These are phyloP conservation scores for Squalus acanthias DNA, from an alignment of 2,797 vertebrate species.

Conservation along the genomic window DNA sequence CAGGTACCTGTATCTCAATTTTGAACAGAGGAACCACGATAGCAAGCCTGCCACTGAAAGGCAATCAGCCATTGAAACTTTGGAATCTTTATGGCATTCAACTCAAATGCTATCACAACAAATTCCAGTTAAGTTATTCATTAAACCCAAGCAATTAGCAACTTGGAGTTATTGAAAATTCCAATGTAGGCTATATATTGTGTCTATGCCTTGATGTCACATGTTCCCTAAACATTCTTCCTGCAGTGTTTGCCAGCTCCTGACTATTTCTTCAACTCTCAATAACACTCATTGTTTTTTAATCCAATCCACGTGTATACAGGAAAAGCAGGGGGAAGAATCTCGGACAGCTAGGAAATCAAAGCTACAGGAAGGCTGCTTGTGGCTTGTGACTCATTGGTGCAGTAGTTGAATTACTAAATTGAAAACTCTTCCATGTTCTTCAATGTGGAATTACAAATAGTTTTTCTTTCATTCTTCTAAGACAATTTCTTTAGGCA, in stretches of 20 bases:
- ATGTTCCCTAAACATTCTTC: not conserved
- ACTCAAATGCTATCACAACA: not conserved
- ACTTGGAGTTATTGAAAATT: not conserved
- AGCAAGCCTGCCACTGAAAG: not conserved
- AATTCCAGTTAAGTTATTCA: slow-evolving; percentile 12
- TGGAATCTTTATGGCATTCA: not conserved
- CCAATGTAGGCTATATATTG: not conserved
- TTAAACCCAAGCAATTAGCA: slow-evolving; percentile 23
- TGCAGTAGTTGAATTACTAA: not conserved
- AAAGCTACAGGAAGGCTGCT: not conserved
- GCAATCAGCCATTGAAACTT: not conserved
- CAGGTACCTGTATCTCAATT: not conserved
- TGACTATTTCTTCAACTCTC: not conserved
- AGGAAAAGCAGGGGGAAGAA: not conserved
- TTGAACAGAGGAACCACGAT: not conserved
- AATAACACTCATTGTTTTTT: not conserved
- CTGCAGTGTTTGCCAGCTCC: not conserved
- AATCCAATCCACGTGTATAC: slow-evolving; percentile 17
- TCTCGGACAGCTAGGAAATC: not conserved
- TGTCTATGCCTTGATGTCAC: not conserved
- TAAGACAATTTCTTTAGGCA: not conserved
- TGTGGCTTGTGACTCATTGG: slow-evolving; percentile 29
- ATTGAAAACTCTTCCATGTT: not conserved
- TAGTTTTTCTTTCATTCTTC: not conserved
- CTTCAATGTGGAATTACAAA: not conserved